Evolutionary conservation across 1,140 invertebrate genomes (phyloP).

Genomic region (Sinella curviseta): DNA sequence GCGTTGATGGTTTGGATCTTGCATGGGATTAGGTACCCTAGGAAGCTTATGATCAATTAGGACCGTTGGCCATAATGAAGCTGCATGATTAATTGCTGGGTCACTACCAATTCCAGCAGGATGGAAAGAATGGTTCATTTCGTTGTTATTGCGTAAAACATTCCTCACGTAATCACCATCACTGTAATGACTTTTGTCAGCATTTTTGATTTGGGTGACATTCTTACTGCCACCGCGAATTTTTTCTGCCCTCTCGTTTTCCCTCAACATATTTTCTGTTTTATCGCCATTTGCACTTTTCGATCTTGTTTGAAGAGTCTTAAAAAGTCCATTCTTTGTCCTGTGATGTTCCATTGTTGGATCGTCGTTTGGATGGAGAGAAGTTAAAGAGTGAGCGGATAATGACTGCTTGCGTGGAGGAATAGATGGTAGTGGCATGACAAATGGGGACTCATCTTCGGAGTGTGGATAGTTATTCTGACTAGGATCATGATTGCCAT

Average conservation of each 20-base stretch:
- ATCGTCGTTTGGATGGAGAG: not conserved
- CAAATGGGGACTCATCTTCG: not conserved
- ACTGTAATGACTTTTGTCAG: not conserved
- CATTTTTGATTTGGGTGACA: not conserved
- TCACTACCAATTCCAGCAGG: not conserved
- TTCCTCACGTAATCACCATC: no score
- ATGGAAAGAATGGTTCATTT: not conserved
- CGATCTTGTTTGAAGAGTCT: not conserved
- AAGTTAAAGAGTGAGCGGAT: not conserved
- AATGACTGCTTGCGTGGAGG: not conserved
- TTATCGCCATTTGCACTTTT: no score
- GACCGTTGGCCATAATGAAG: not conserved
- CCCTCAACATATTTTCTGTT: not conserved
- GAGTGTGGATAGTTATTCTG: not conserved
- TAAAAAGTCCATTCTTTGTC: not conserved
- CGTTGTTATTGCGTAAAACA: not conserved
- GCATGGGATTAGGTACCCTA: not conserved
- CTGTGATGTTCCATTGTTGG: not conserved
- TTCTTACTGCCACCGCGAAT: not conserved
- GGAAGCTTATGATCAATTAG: slow-evolving; percentile 5
- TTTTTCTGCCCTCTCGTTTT: not conserved
- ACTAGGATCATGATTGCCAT: not conserved
- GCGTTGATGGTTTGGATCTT: not conserved
- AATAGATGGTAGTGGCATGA: not conserved
- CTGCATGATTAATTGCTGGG: not conserved